Evolutionary conservation across 2,113 vertebrate species (phyloP), one percentile per base, ranked within the genome.

Genomic region (Hucho hucho): DNA sequence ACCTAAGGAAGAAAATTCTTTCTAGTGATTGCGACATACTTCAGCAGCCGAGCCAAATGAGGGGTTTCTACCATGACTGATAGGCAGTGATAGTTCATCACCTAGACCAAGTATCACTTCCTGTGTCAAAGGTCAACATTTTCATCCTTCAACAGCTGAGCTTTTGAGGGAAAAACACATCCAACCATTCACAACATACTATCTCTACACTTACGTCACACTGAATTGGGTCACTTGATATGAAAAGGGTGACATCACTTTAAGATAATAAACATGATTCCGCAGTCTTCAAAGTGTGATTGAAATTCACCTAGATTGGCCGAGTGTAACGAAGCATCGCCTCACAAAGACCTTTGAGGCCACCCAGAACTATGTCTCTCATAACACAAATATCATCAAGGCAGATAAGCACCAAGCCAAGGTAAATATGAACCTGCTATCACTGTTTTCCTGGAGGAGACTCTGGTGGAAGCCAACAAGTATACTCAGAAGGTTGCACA

Each of bases 401-500:
- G 28, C 25, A 83, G 90, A 92, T 89, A 91, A 92, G 88, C 83
- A 75, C 72, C n/a, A 61, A 82, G 90, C 89, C 87, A 90, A 89
- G 78, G 68, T 83, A 88, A 88, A 90, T 84, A 86, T 75, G 25
- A 76, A 53, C 75, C 47, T 61, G 0, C 77, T 59, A 78, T 49
- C 43, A 3, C 70, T 32, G 7, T 82, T 76, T 70, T 81, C 61
- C 49, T 53, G 12, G 68, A 29, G 22, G n/a, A 73, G 32, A 73
- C 22, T 46, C 24, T 49, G 37, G 56, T 67, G 47, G 67, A 65
- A 75, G 25, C 58, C 71, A 77, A 75, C 72, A 67, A 66, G 65
- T 46, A 18, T 47, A 24, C 22, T 46, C 43, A 22, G 22, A 49
- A 18, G 4, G 67, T 22, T 58, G 43, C 61, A 73, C 29, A 47